These are phyloP conservation scores for Batillaria attramentaria DNA, from an alignment of 1,140 invertebrate genomes.

Conservation along the genomic window DNA sequence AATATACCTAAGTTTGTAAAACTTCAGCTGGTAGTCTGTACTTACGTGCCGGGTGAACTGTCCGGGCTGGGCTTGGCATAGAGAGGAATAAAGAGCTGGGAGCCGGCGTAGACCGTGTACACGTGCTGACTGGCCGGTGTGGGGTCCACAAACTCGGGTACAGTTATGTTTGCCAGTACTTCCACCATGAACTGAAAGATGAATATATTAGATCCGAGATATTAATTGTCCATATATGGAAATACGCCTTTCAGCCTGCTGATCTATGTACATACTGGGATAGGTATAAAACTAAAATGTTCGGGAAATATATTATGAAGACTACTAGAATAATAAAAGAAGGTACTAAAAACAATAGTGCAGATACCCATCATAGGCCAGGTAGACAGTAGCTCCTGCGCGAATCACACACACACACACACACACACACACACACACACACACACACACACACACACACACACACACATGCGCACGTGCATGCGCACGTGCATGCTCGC, in stretches of 20 bases:
- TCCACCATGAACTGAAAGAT: slow-evolving; percentile 24
- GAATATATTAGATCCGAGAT: neutral
- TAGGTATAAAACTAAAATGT: neutral
- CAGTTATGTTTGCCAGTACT: slow-evolving; percentile 17
- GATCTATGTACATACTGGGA: neutral
- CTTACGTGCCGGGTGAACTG: neutral
- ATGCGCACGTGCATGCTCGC: too few relatives aligned
- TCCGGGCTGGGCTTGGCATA: slow-evolving; percentile 5
- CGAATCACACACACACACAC: too few relatives aligned
- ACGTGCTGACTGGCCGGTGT: slow-evolving; percentile 26
- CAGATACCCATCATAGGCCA: neutral
- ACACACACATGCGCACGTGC: too few relatives aligned
- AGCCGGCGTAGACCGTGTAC: slow-evolving; percentile 27
- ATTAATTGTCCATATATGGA: neutral
- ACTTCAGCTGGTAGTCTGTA: neutral
- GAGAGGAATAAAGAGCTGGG: slow-evolving; percentile 9
- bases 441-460: too few relatives aligned
- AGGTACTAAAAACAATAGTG: neutral
- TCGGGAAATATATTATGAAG: neutral
- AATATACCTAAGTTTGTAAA: too few relatives aligned
- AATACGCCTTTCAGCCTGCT: neutral
- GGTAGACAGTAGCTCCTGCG: too few relatives aligned
- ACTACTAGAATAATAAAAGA: neutral
- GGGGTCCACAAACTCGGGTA: slow-evolving; percentile 22
- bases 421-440: too few relatives aligned